Conservation (phyloP, 1,140 invertebrate species). For the Drosophila pruinosa region DNA sequence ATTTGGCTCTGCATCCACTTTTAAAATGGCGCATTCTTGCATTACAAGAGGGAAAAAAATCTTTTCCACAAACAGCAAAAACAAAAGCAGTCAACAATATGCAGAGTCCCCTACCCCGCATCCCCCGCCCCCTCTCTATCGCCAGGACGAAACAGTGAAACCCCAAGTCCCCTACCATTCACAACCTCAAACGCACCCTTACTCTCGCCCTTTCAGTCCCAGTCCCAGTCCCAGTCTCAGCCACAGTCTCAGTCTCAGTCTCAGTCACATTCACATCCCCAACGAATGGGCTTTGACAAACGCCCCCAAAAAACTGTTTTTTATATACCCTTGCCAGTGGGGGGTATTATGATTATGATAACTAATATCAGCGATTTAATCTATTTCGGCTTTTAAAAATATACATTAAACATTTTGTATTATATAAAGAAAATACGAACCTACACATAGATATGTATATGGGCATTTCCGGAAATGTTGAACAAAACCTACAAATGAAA, state of each 20-base stretch:
- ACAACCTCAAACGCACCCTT: conserved; percentile 3
- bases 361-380: neutral
- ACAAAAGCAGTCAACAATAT: conserved; percentile 63
- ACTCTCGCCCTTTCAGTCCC: neutral
- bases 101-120: conserved; percentile 9
- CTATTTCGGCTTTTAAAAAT: too few relatives aligned
- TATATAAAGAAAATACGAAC: too few relatives aligned
- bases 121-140: neutral
- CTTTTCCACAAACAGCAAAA: conserved; percentile 70
- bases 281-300: conserved; percentile 55
- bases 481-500: too few relatives aligned
- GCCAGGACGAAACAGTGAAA: neutral
- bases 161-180: neutral
- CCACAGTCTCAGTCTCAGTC: neutral
- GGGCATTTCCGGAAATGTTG: too few relatives aligned
- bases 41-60: conserved; percentile 50
- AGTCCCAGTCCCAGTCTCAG: neutral
- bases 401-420: too few relatives aligned
- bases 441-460: too few relatives aligned
- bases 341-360: neutral
- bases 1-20: conserved; percentile 40
- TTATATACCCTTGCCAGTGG: conserved; percentile 6
- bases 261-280: conserved; percentile 29
- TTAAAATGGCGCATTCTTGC: conserved; percentile 68
- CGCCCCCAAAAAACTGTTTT: conserved; percentile 35